Conservation (phyloP, 2,797 vertebrate species). For the Helostoma temminkii region DNA sequence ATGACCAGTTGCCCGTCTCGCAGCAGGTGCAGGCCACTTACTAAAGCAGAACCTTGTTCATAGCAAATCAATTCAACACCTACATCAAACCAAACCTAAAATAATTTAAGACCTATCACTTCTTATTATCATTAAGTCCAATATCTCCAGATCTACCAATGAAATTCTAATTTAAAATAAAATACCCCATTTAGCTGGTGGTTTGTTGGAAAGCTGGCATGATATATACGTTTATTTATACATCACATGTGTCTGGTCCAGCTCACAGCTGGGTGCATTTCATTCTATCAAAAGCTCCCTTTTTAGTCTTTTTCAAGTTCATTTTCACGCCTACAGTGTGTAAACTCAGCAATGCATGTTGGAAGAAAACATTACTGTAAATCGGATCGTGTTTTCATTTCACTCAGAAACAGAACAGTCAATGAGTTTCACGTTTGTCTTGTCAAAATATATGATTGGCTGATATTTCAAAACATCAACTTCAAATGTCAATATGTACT, state of each 20-base stretch:
- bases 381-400: constrained; percentile 74
- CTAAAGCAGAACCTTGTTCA: constrained; percentile 47
- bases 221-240: constrained; percentile 85
- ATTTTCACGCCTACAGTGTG: constrained; percentile 73
- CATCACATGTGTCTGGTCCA: constrained; percentile 81
- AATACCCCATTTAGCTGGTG: constrained; percentile 74
- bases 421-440: constrained; percentile 72
- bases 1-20: constrained; percentile 10
- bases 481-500: constrained; percentile 81
- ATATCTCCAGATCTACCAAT: constrained; percentile 74
- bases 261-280: constrained; percentile 83
- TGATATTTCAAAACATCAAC: constrained; percentile 76
- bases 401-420: constrained; percentile 68
- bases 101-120: constrained; percentile 69
- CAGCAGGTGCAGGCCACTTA: constrained; percentile 47
- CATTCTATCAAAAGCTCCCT: constrained; percentile 84
- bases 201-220: constrained; percentile 82
- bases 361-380: constrained; percentile 80
- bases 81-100: constrained; percentile 51
- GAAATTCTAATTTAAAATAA: constrained; percentile 80
- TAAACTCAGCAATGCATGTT: constrained; percentile 56
- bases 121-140: constrained; percentile 68
- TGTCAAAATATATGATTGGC: constrained; percentile 78
- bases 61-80: constrained; percentile 50
- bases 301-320: constrained; percentile 75